phyloP scores from a whole-genome alignment of 2,797 vertebrate species.

The Hoplostethus mediterraneus region DNA sequence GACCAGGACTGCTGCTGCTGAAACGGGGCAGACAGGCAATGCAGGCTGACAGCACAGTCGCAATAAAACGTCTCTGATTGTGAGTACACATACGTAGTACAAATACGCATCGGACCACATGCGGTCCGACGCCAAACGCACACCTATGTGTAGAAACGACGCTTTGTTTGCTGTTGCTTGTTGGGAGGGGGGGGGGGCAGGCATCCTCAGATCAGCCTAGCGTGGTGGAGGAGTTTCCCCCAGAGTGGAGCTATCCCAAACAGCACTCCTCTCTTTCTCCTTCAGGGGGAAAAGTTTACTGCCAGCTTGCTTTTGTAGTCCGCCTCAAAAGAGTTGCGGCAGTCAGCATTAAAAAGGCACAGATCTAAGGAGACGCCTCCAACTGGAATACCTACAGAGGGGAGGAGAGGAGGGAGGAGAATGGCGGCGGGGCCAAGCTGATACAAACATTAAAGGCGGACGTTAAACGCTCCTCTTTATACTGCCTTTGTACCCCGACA shows the following conservation, averaged over 20 bases:
- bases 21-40: conserved; percentile 18
- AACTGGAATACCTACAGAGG: conserved; percentile 81
- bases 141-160: no score
- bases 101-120: not conserved
- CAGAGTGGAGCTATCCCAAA: conserved; percentile 80
- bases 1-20: conserved; percentile 28
- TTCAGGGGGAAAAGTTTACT: conserved; percentile 85
- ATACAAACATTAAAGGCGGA: conserved; percentile 79
- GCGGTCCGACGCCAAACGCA: not conserved
- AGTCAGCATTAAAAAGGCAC: conserved; percentile 84
- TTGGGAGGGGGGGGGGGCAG: conserved; percentile 35
- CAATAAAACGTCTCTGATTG: conserved; percentile 46
- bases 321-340: conserved; percentile 84
- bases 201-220: conserved; percentile 68
- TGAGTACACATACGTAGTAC: not conserved
- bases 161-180: conserved; percentile 65
- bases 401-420: conserved; percentile 46
- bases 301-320: conserved; percentile 85
- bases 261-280: conserved; percentile 74
- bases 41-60: conserved; percentile 38
- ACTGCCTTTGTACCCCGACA: conserved; percentile 73
- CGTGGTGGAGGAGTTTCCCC: conserved; percentile 76
- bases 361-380: conserved; percentile 83
- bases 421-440: conserved; percentile 58
- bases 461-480: conserved; percentile 78